phyloP scores from a whole-genome alignment of 2,888 invertebrate genomes.

The Oeneis ivallda region DNA sequence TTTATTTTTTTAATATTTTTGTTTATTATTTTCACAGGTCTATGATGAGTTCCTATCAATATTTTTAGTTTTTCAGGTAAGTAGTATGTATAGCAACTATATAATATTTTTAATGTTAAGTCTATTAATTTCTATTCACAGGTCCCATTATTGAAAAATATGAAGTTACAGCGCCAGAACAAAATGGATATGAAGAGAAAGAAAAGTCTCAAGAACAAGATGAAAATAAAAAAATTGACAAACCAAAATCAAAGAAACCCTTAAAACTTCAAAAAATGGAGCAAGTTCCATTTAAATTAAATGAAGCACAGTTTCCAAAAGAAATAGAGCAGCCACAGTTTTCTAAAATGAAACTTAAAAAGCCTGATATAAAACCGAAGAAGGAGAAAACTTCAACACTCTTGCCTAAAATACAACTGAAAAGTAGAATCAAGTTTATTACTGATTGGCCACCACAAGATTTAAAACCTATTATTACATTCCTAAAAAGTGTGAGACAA shows the following conservation, averaged over 20 bases:
- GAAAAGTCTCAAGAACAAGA: conserved; percentile 32
- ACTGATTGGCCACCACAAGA: conserved; percentile 84
- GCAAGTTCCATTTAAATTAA: conserved; percentile 80
- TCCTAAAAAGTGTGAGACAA: conserved; percentile 80
- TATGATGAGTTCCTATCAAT: not conserved
- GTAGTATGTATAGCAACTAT: not conserved
- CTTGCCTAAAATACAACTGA: conserved; percentile 85
- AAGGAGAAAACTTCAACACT: conserved; percentile 60
- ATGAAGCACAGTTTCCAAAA: conserved; percentile 82
- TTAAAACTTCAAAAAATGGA: conserved; percentile 82
- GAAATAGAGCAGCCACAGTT: conserved; percentile 82
- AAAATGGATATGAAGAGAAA: conserved; percentile 40
- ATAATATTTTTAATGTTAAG: not conserved
- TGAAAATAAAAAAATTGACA: conserved; percentile 16
- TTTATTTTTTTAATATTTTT: not conserved
- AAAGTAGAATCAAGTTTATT: conserved; percentile 85
- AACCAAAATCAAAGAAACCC: conserved; percentile 44
- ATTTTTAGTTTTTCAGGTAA: not conserved
- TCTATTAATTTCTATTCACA: conserved; percentile 1
- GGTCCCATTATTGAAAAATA: not conserved
- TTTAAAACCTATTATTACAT: conserved; percentile 75
- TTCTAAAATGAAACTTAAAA: conserved; percentile 86
- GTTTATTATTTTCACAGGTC: not conserved
- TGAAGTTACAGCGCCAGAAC: conserved; percentile 38
- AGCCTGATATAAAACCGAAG: conserved; percentile 75